Conservation (phyloP, 2,797 vertebrate genomes). For the Pipistrellus pygmaeus region DNA sequence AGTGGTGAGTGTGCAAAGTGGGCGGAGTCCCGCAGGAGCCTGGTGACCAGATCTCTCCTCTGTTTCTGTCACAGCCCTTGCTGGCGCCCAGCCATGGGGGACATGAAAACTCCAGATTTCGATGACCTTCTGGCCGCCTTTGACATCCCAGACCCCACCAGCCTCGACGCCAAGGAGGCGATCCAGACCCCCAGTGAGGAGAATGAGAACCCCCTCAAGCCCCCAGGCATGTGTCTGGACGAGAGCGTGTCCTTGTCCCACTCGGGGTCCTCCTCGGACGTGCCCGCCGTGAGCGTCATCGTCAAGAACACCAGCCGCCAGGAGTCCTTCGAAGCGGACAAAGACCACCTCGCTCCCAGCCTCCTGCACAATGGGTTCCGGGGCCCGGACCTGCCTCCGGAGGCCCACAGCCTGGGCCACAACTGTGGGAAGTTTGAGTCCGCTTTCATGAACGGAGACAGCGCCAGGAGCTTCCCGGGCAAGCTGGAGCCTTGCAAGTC, state of each 20-base stretch:
- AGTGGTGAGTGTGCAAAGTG: not conserved
- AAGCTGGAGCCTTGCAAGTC: conserved; percentile 90
- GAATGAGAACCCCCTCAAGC: conserved; percentile 92
- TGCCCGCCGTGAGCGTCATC: conserved; percentile 96
- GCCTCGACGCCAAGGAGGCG: conserved; percentile 96
- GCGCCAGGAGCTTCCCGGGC: conserved; percentile 87
- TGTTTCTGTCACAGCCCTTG: conserved; percentile 83
- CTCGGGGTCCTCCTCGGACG: conserved; percentile 88
- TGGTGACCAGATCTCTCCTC: not conserved
- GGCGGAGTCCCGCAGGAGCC: not conserved
- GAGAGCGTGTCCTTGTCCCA: conserved; percentile 90
- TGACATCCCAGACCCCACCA: conserved; percentile 98
- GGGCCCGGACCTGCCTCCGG: conserved; percentile 87
- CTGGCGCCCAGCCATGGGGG: conserved; percentile 95
- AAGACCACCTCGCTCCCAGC: conserved; percentile 89
- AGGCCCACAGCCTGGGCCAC: conserved; percentile 86
- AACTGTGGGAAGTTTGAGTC: conserved; percentile 92
- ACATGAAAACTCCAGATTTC: conserved; percentile 99
- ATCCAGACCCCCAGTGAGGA: conserved; percentile 94
- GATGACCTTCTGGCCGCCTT: conserved; percentile 99
- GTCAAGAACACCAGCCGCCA: conserved; percentile 98
- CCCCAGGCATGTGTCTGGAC: conserved; percentile 92
- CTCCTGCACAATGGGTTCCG: conserved; percentile 95
- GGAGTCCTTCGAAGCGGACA: conserved; percentile 93
- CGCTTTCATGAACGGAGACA: conserved; percentile 93